Conservation (phyloP, 2,113 vertebrate species). For the Ardeotis arabs region DNA sequence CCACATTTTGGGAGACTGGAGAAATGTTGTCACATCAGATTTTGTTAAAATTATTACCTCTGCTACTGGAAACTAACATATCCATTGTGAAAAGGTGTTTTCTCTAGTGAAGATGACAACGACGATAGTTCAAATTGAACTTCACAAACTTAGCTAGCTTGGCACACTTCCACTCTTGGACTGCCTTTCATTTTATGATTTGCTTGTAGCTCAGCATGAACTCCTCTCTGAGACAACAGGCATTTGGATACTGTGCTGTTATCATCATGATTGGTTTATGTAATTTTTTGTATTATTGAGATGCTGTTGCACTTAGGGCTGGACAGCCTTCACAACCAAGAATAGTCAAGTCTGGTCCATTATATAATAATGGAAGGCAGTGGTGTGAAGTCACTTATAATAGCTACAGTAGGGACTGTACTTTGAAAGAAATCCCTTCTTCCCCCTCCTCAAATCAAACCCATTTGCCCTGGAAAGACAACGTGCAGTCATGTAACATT, state of each 20-base stretch:
- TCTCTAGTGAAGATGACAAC: neutral
- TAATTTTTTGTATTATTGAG: neutral
- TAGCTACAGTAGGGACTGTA: neutral
- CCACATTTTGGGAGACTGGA: neutral
- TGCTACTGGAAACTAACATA: neutral
- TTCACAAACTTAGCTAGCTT: neutral
- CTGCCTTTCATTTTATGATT: neutral
- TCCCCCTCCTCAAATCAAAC: neutral
- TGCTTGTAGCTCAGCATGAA: neutral
- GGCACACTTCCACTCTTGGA: neutral
- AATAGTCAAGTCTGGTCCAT: neutral
- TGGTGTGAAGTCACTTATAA: neutral
- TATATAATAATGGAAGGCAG: neutral
- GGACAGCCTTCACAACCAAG: neutral
- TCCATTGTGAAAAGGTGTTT: neutral
- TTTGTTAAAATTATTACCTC: neutral
- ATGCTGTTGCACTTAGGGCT: neutral
- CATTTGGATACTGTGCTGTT: slow-evolving; percentile 17
- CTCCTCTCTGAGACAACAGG: neutral
- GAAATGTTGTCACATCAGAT: neutral
- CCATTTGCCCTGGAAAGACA: neutral
- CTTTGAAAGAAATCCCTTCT: neutral
- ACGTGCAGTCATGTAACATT: neutral
- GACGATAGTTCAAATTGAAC: neutral
- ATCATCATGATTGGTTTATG: neutral